phyloP scores from a whole-genome alignment of 2,797 vertebrate species.

The Poecilia velifera region DNA sequence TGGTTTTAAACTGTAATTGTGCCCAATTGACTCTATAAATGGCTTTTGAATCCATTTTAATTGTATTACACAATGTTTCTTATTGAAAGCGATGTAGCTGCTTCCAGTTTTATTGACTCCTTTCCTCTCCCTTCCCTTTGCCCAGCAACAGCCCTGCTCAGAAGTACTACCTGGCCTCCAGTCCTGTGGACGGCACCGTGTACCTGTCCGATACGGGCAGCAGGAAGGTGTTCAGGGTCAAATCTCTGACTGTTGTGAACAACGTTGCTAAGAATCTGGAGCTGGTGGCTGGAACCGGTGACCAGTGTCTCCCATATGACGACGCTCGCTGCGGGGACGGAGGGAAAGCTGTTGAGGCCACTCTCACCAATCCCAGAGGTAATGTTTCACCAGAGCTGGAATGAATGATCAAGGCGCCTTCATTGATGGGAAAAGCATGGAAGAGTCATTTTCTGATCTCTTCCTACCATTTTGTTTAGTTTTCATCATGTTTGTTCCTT shows the following conservation, averaged over 20 bases:
- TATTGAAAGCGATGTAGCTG: slow-evolving; percentile 60
- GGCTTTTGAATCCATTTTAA: slow-evolving; percentile 74
- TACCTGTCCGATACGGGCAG: slow-evolving; percentile 98
- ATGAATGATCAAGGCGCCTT: neutral
- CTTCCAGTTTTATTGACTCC: slow-evolving; percentile 63
- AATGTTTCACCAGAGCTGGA: slow-evolving; percentile 44
- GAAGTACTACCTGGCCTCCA: slow-evolving; percentile 96
- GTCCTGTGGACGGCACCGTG: slow-evolving; percentile 89
- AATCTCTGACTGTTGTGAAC: slow-evolving; percentile 88
- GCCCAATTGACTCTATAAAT: slow-evolving; percentile 67
- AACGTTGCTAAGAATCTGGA: slow-evolving; percentile 95
- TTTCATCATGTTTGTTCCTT: neutral
- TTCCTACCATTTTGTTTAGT: neutral
- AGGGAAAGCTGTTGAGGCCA: slow-evolving; percentile 94
- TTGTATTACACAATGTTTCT: slow-evolving; percentile 67
- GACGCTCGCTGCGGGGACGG: slow-evolving; percentile 96
- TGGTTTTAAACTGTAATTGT: slow-evolving; percentile 66
- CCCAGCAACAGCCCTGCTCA: slow-evolving; percentile 95
- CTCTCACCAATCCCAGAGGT: slow-evolving; percentile 97
- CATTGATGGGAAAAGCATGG: neutral
- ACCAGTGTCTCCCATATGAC: slow-evolving; percentile 97
- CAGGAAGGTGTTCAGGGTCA: slow-evolving; percentile 94
- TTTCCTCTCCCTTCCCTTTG: slow-evolving; percentile 18
- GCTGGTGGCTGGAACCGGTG: slow-evolving; percentile 94
- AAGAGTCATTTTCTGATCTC: neutral